Percentiles rank a stretch among this genome's conserved stretches.
phyloP scores from a whole-genome alignment of 30 jellyfish, hydroid and myxozoan genomes.

The Turritopsis dohrnii region DNA sequence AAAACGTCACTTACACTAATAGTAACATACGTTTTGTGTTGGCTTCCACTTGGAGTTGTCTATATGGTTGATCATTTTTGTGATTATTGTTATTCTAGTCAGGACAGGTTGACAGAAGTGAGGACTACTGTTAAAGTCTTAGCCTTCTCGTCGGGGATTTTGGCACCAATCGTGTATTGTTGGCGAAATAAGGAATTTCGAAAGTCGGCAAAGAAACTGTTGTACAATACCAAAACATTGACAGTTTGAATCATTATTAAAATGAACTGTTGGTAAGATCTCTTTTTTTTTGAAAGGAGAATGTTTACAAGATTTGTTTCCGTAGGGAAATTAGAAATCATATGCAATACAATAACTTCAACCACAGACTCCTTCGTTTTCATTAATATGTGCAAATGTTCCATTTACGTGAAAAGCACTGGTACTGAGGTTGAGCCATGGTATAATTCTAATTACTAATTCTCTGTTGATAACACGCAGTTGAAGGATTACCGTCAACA shows the following conservation, averaged over 20 bases:
- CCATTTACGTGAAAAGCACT: no score
- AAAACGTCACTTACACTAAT: slow-evolving; percentile 4
- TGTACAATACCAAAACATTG: background rate
- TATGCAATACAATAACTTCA: no score
- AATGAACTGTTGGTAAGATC: background rate
- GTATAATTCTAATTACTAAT: no score
- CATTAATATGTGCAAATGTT: no score
- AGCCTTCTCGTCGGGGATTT: slow-evolving; percentile 2
- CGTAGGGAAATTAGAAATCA: no score
- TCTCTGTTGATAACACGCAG: no score
- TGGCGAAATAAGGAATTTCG: slow-evolving; percentile 16
- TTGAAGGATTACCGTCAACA: no score
- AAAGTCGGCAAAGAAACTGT: background rate
- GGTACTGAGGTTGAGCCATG: no score
- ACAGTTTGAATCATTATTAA: background rate
- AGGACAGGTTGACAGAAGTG: background rate
- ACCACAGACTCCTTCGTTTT: no score
- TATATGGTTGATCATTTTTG: slow-evolving; percentile 26
- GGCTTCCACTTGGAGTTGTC: slow-evolving; percentile 16
- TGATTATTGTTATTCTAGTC: slow-evolving; percentile 6
- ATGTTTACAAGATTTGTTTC: no score
- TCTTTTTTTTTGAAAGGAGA: no score
- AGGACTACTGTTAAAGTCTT: slow-evolving; percentile 2
- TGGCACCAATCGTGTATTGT: slow-evolving; percentile 25
- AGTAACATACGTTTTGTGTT: slow-evolving; percentile 5